Conservation (phyloP, 2,797 vertebrate genomes). For the Neopelma chrysocephalum region DNA sequence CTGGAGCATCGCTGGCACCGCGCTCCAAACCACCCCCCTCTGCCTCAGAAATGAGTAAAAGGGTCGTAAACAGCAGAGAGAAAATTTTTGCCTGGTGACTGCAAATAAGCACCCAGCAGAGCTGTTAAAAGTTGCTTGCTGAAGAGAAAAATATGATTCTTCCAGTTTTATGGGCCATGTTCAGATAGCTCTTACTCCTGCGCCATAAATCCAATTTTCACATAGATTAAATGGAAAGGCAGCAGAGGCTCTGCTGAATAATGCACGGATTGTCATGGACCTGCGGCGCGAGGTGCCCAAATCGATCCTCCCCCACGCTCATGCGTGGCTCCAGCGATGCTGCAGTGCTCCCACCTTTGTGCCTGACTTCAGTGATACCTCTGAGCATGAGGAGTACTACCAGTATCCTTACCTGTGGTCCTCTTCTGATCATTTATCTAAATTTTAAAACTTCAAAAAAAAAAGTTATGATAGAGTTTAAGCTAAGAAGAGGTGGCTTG, state of each 20-base stretch:
- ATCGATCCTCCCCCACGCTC: neutral
- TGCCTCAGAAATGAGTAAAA: neutral
- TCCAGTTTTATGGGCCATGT: slow-evolving; percentile 40
- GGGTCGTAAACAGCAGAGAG: slow-evolving; percentile 48
- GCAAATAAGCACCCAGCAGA: slow-evolving; percentile 59
- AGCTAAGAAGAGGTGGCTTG: neutral
- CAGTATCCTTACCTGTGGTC: accelerated
- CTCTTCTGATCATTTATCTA: neutral
- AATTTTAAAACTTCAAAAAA: neutral
- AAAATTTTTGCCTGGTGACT: slow-evolving; percentile 62
- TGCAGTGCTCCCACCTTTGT: neutral
- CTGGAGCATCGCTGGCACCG: neutral
- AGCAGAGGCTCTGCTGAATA: slow-evolving; percentile 2
- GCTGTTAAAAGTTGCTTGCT: slow-evolving; percentile 63
- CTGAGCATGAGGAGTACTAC: accelerated
- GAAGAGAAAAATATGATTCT: slow-evolving; percentile 60
- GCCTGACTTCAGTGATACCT: too few relatives aligned
- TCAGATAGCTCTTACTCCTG: slow-evolving; percentile 19
- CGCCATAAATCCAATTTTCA: slow-evolving; percentile 51
- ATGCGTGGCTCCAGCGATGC: accelerated
- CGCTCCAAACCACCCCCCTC: neutral
- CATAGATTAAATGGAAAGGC: slow-evolving; percentile 42
- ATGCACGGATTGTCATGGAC: neutral
- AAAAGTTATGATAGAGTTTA: neutral
- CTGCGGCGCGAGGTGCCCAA: neutral